phyloP scores from a whole-genome alignment of 2,797 vertebrate genomes.

The Meriones psammophilus region DNA sequence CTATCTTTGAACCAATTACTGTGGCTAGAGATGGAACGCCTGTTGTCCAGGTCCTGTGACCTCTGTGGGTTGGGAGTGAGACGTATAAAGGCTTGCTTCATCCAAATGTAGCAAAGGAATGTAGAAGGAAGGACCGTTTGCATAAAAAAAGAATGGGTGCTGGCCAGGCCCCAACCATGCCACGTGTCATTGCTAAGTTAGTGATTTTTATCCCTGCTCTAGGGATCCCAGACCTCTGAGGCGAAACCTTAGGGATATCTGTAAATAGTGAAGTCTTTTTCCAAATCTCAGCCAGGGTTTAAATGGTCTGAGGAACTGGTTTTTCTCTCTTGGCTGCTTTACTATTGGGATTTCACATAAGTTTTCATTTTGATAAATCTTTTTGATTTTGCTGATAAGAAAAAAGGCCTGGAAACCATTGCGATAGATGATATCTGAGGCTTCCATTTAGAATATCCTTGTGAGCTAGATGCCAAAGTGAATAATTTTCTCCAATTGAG shows the following conservation, averaged over 20 bases:
- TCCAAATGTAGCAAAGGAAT: background rate
- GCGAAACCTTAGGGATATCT: background rate
- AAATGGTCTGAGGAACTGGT: conserved; percentile 25
- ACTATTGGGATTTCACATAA: conserved; percentile 47
- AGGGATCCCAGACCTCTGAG: background rate
- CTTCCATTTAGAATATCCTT: conserved; percentile 54
- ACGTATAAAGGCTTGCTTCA: background rate
- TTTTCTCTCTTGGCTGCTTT: conserved; percentile 61
- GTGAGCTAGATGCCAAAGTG: conserved; percentile 59
- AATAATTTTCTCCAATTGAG: conserved; percentile 38
- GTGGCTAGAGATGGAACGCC: background rate
- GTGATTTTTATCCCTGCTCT: conserved; percentile 14
- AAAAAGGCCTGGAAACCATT: conserved; percentile 39
- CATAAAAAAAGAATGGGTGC: background rate
- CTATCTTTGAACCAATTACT: conserved; percentile 14
- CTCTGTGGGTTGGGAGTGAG: background rate
- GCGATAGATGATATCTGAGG: conserved; percentile 43
- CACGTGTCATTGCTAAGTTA: background rate
- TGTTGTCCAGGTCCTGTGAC: background rate
- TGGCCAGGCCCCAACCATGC: background rate
- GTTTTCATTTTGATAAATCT: conserved; percentile 69
- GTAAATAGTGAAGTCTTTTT: conserved; percentile 50
- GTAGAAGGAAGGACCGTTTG: background rate
- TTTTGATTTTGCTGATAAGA: conserved; percentile 54
- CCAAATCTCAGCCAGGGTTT: conserved; percentile 37